These are phyloP conservation scores for Scolopax rusticola DNA, from an alignment of 2,797 vertebrate genomes.

Conservation along the genomic window DNA sequence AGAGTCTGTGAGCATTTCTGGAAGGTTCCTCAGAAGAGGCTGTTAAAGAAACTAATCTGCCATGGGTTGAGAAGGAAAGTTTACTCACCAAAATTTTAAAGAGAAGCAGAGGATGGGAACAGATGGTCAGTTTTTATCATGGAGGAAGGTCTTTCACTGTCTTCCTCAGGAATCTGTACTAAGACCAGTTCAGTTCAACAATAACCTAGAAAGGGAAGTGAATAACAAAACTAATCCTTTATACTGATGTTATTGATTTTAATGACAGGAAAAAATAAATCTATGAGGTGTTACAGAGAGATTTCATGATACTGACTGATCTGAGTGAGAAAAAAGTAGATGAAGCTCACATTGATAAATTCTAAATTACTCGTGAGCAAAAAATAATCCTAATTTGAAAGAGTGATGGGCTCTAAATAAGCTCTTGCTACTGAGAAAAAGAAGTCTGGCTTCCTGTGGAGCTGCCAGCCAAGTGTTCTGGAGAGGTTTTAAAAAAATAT, in stretches of 20 bases:
- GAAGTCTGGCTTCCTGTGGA: not conserved
- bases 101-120: not conserved
- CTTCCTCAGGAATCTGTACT: not conserved
- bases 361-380: not conserved
- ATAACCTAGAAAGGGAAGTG: not conserved
- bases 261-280: not conserved
- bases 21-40: not conserved
- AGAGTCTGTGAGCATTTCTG: not conserved
- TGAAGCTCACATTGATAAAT: not conserved
- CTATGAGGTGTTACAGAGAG: not conserved
- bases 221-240: not conserved
- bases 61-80: not conserved
- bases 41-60: not conserved
- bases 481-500: not conserved
- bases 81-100: not conserved
- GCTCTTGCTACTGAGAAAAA: not conserved
- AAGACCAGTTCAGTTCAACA: not conserved
- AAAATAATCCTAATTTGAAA: not conserved
- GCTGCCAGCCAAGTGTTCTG: not conserved
- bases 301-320: not conserved
- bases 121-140: not conserved
- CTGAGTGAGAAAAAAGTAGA: not conserved
- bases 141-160: not conserved
- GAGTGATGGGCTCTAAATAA: not conserved
- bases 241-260: not conserved